Evolutionary conservation across 2,888 invertebrate genomes (phyloP).

Genomic region (Limenitis arthemis): DNA sequence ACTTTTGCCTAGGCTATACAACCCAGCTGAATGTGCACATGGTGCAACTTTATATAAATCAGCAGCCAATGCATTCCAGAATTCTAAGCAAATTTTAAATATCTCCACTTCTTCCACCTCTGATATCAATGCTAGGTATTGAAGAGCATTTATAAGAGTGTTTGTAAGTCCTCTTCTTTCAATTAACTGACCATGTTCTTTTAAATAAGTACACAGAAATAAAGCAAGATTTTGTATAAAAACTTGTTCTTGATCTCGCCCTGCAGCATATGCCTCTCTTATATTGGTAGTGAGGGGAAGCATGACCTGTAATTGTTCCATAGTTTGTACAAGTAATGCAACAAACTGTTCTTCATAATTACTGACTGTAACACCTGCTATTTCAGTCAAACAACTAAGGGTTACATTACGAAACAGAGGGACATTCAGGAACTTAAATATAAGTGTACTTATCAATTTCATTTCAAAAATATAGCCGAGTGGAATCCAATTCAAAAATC

Average conservation of each 20-base stretch:
- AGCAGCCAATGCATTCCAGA: constrained; percentile 95
- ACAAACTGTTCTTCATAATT: constrained; percentile 96
- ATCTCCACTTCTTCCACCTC: constrained; percentile 99
- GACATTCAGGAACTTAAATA: constrained; percentile 97
- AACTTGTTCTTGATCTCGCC: constrained; percentile 97
- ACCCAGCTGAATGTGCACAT: constrained; percentile 67
- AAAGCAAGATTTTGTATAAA: constrained; percentile 98
- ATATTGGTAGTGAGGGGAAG: constrained; percentile 93
- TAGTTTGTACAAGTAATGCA: constrained; percentile 90
- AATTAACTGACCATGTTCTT: constrained; percentile 93
- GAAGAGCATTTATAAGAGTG: constrained; percentile 85
- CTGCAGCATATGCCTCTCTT: constrained; percentile 92
- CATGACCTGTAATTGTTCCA: constrained; percentile 94
- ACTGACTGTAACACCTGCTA: constrained; percentile 91
- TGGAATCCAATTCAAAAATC: constrained; percentile 99
- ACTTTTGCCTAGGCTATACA: constrained; percentile 54
- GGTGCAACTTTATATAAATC: constrained; percentile 94
- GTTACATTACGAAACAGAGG: constrained; percentile 98
- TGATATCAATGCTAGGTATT: constrained; percentile 92
- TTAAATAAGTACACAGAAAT: constrained; percentile 96
- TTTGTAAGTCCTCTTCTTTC: constrained; percentile 86
- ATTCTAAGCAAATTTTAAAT: constrained; percentile 99
- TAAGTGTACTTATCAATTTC: constrained; percentile 93
- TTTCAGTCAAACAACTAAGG: constrained; percentile 98
- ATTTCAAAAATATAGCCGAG: constrained; percentile 99